Evolutionary conservation across 2,888 invertebrate genomes (phyloP).

Genomic region (Andrena chrysosceles): DNA sequence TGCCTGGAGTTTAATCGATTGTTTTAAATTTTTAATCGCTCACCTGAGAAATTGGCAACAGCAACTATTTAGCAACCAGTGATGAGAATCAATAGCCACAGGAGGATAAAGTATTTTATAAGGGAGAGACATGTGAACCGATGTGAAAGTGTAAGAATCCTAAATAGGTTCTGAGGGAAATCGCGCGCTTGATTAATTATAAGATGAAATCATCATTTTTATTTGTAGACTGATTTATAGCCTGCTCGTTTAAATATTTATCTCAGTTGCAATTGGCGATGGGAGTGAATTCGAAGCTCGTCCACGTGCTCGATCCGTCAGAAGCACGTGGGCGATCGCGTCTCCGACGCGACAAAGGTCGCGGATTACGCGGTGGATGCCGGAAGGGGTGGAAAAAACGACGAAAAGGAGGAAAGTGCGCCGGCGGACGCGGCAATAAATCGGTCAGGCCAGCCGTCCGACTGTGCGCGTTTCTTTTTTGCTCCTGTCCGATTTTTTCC

Average conservation of each 20-base stretch:
- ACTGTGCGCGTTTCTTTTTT: slow-evolving; percentile 53
- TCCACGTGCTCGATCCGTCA: slow-evolving; percentile 45
- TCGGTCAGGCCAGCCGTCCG: slow-evolving; percentile 67
- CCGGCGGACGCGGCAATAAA: slow-evolving; percentile 68
- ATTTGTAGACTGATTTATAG: too few relatives aligned
- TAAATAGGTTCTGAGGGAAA: too few relatives aligned
- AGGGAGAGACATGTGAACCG: too few relatives aligned
- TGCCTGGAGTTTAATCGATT: too few relatives aligned
- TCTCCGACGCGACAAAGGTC: slow-evolving; percentile 66
- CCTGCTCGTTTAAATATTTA: neutral
- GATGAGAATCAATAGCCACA: too few relatives aligned
- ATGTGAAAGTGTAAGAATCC: too few relatives aligned
- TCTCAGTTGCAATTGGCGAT: neutral
- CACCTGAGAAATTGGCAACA: too few relatives aligned
- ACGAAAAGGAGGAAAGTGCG: slow-evolving; percentile 63
- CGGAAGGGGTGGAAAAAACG: slow-evolving; percentile 54
- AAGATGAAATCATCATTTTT: too few relatives aligned
- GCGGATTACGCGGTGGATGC: slow-evolving; percentile 65
- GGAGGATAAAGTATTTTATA: too few relatives aligned
- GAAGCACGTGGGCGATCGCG: slow-evolving; percentile 61
- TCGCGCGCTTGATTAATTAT: too few relatives aligned
- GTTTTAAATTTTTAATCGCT: too few relatives aligned
- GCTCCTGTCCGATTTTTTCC: slow-evolving; percentile 66
- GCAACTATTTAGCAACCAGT: too few relatives aligned
- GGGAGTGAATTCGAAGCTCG: neutral